Base-by-base conservation (phyloP, 92 coral and sea anemone species). In the Chrysogorgia sp. region DNA sequence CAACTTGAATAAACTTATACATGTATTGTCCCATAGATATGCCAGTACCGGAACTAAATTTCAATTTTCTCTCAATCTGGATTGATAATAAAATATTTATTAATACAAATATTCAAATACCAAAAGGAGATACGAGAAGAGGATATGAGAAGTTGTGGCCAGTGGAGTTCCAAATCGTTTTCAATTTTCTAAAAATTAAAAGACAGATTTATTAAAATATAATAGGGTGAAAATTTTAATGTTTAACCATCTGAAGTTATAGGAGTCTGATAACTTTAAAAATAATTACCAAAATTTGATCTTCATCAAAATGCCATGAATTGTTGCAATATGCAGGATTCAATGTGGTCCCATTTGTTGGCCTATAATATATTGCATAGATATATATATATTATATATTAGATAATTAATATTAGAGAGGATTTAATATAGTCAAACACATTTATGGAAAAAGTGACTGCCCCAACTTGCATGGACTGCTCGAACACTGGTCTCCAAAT, bases 321-420 rank as follows among this genome's bases (percentile, higher is more conserved):
- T 50, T 37, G 57, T 94, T 94, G 76, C 98, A 94, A 24, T 7
- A 83, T 0, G 60, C 78, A n/a, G 98, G 98, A 50, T 83, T 67
- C 48, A 87, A 92, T 28, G 86, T 83, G 45, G 59, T 68, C 25
- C 91, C 90, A 15, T 85, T 28, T 5, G 98, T 91, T 45, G 98
- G 98, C 98, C 98, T 94, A 86, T 0, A 41, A 50, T 12, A 10
- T 23, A 2, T 19, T 21, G 25, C 23, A 41, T 35, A 41, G 10
- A 21, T 48, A 67, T n/a, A n/a, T n/a, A n/a, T n/a, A n/a, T n/a
- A n/a, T n/a, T n/a, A n/a, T n/a, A n/a, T n/a, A n/a, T n/a, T n/a
- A n/a, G n/a, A n/a, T n/a, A n/a, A n/a, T n/a, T n/a, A n/a, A n/a
- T n/a, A n/a, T n/a, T n/a, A n/a, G n/a, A n/a, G n/a, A n/a, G n/a